A percentile compares a stretch with the other conserved stretches of the same genome.
Evolutionary conservation across 2,797 vertebrate species (phyloP).

Genomic region (Dryobates pubescens): DNA sequence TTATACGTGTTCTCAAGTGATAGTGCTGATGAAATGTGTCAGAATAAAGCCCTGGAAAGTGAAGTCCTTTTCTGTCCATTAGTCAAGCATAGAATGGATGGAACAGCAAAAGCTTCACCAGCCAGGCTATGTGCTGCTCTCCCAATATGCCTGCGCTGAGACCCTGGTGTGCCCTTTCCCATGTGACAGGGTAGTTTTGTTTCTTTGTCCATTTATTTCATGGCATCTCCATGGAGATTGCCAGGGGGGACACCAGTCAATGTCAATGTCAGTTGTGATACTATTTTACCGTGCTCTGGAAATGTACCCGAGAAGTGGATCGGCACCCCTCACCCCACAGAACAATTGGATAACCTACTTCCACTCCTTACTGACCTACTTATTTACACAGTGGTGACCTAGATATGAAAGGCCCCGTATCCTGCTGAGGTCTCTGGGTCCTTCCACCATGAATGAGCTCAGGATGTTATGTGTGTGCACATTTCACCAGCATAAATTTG

Average conservation of each 20-base stretch:
- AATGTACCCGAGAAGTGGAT: constrained; percentile 3
- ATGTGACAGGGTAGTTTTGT: constrained; percentile 39
- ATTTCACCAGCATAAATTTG: not conserved
- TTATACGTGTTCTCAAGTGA: constrained; percentile 13
- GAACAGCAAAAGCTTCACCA: constrained; percentile 30
- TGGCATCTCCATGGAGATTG: not conserved
- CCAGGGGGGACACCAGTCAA: constrained; percentile 39
- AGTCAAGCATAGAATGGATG: constrained; percentile 33
- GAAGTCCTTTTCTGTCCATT: constrained; percentile 61
- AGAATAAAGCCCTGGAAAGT: constrained; percentile 53
- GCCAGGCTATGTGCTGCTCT: not conserved
- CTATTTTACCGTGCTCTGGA: not conserved
- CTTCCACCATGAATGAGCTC: not conserved
- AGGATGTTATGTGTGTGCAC: not conserved
- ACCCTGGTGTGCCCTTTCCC: not conserved
- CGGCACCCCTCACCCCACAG: not conserved
- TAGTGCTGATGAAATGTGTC: constrained; percentile 64
- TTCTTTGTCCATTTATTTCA: constrained; percentile 45
- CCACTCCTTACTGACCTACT: constrained; percentile 65
- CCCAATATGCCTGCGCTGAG: not conserved
- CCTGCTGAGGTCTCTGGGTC: not conserved
- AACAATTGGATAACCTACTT: constrained; percentile 63
- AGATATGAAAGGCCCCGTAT: not conserved
- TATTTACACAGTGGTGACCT: not conserved
- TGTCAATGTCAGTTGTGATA: constrained; percentile 23